A percentile compares a stretch with the other conserved stretches of the same genome.
phyloP scores from a whole-genome alignment of 2,113 vertebrate genomes.

The Antigone vipio region DNA sequence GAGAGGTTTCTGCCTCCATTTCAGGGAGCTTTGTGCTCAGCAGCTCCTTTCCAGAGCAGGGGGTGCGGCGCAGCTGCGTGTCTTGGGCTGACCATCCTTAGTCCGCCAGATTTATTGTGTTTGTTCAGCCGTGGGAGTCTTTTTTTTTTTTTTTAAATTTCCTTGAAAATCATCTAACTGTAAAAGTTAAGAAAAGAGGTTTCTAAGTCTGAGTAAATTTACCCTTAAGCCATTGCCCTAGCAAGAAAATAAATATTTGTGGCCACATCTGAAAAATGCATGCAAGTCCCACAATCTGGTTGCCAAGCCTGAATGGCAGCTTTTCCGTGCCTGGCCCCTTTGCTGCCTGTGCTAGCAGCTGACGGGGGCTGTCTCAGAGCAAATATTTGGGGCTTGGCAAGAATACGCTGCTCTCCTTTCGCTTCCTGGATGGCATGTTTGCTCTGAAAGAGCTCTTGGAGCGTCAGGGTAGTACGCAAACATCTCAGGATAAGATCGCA shows the following conservation, averaged over 20 bases:
- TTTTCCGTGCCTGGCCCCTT: background rate
- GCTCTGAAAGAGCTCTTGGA: conserved; percentile 22
- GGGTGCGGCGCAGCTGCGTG: fast-evolving
- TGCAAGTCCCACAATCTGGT: background rate
- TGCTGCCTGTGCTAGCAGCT: conserved; percentile 12
- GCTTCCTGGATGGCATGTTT: conserved; percentile 25
- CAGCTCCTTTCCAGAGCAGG: background rate
- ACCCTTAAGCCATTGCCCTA: background rate
- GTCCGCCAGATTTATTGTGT: background rate
- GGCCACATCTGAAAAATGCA: background rate
- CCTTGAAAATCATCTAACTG: background rate
- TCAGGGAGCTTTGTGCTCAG: background rate
- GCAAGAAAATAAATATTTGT: conserved; percentile 46
- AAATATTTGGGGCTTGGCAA: conserved; percentile 53
- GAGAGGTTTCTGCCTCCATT: background rate
- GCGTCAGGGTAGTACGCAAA: background rate
- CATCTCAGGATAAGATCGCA: background rate
- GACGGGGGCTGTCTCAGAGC: background rate
- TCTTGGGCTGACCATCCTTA: background rate
- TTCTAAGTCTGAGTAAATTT: background rate
- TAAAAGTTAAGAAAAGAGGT: background rate
- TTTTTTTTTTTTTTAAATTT: background rate
- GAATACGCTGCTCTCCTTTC: background rate
- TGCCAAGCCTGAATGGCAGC: background rate
- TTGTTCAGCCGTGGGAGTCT: background rate